Evolutionary conservation across 1,140 invertebrate genomes (phyloP), one percentile per base, ranked within the genome.

Genomic region (Dolichoris vasculosae): DNA sequence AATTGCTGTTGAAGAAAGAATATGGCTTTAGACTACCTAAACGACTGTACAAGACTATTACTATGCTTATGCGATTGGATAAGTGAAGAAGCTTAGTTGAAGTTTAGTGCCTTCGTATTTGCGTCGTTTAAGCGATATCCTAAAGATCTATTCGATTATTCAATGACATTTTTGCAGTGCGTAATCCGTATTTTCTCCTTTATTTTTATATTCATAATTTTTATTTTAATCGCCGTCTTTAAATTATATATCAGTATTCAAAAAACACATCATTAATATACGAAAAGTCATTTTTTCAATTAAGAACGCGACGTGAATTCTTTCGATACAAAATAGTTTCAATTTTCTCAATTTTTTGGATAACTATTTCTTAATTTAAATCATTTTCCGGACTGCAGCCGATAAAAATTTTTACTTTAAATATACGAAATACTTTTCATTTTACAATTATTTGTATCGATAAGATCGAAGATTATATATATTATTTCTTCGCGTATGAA

Each of bases 1-100:
- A 98, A 93, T 94, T 98, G 96, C 97, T 98, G 94, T 38, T 94
- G 94, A 87, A 82, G 86, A n/a, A 82, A 67, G 78, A 82, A 87
- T 30, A 86, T 64, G 71, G 13, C 26, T 6, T 85, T 82, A 81
- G 73, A 85, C 46, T 64, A 26, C 64, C 43, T 38, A 69, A 48
- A 77, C 20, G 6, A 32, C 38, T 46, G 30, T 38, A 69, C 35
- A 77, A 17, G 6, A 32, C 38, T 46, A 35, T 32, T 69, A 40
- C 32, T 38, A 51, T 51, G 30, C 46, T n/a, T 73, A 43, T 13
- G 15, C 30, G 26, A 76, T 83, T 83, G 46, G 11, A 83, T 76
- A 83, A 83, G 51, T 83, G 51, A 35, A 38, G n/a, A 32, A n/a
- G 46, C 0, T 35, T n/a, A n/a, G n/a, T n/a, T n/a, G n/a, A n/a